Base-by-base conservation (phyloP, 35 echinoderm and acorn worm genomes). In the Apostichopus californicus region DNA sequence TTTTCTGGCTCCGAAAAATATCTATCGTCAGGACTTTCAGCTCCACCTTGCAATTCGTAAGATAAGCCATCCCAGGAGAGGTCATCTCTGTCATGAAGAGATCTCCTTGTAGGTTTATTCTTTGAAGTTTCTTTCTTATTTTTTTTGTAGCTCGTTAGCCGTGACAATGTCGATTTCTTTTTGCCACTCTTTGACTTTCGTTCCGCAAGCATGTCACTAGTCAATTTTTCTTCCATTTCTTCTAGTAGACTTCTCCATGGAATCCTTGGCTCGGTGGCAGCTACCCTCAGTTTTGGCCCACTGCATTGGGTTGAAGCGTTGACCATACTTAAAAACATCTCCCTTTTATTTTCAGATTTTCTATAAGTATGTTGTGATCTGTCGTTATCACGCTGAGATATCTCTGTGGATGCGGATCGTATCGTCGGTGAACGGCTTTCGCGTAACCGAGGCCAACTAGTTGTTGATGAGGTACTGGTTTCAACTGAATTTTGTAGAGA, bases 181-280 rank as follows among this genome's bases (percentile, higher is more conserved):
- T 89, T 89, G 64, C 24, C 25, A 63, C 15, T 7, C 21, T 68
- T 89, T 68, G 14, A 25, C 63, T 64, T 20, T 54, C 64, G 5
- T 53, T 46, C 72, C 20, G 6, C 21, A 20, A 18, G 58, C 63
- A 34, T 25, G 18, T 79, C 89, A 21, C 77, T 78, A 24, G 26
- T 59, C 5, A 91, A 54, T 9, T 79, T 78, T 18, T 78, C 71
- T 26, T 91, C 89, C 89, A 91, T 79, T 18, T 91, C 52, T 57
- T 28, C 52, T 9, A 91, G 89, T 58, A 91, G 89, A 18, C 52
- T 54, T n/a, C 56, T 59, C 89, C 89, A 91, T 10, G 89, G 1
- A 8, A 91, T 53, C 14, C 89, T 15, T 8, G 89, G 89, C 21
- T 91, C 70, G 9, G 89, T 91, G 26, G 70, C 12, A 22, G 55